phyloP scores from a whole-genome alignment of 2,888 invertebrate genomes.

The Troides helena region DNA sequence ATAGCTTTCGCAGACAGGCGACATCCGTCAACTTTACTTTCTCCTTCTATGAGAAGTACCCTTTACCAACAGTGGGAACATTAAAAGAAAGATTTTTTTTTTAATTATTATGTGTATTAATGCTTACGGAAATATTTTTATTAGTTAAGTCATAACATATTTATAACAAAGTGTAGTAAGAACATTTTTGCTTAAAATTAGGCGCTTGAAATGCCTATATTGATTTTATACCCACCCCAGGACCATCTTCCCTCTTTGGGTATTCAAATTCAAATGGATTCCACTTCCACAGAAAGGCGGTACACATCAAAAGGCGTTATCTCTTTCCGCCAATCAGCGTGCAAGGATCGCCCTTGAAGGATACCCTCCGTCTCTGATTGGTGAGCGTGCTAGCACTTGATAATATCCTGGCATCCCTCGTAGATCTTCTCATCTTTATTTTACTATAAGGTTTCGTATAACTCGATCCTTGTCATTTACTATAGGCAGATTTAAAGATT shows the following conservation, averaged over 20 bases:
- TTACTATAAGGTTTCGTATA: constrained; percentile 30
- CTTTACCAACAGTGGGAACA: no score
- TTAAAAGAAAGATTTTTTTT: no score
- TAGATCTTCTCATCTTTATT: constrained; percentile 51
- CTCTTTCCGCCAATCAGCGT: constrained; percentile 63
- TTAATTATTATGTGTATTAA: no score
- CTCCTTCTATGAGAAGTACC: no score
- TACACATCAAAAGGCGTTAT: constrained; percentile 60
- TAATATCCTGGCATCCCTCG: constrained; percentile 64
- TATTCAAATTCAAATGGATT: constrained; percentile 71
- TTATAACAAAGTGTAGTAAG: no score
- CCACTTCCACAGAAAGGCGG: constrained; percentile 64
- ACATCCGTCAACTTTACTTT: no score
- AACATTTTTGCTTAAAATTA: no score
- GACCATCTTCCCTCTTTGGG: constrained; percentile 50
- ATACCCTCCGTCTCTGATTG: constrained; percentile 60
- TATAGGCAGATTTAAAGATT: constrained; percentile 8
- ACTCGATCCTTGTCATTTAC: constrained; percentile 38
- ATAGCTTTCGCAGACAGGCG: no score
- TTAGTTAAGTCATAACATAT: no score
- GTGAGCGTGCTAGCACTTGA: constrained; percentile 48
- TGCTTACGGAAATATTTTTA: no score
- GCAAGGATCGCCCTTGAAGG: constrained; percentile 70
- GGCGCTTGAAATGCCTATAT: no score
- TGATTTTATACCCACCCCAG: constrained; percentile 11